A percentile compares a stretch with the other conserved stretches of the same genome.
Conservation (phyloP, 92 coral and sea anemone genomes). For the Epizoanthus scotinus region DNA sequence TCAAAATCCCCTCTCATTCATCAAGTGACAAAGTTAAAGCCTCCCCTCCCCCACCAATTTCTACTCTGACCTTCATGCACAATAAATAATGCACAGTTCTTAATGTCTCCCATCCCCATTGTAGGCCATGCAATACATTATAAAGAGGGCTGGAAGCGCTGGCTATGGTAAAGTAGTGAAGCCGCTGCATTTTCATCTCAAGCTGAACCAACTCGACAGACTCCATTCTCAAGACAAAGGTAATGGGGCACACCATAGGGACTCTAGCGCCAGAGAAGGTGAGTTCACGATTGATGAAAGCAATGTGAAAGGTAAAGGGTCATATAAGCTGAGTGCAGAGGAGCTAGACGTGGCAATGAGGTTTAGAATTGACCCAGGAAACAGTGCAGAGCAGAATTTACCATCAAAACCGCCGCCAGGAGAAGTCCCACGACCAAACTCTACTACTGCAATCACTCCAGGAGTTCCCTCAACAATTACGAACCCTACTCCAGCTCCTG, state of each 20-base stretch:
- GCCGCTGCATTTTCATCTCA: not conserved
- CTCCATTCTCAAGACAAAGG: not conserved
- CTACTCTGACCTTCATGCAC: too few relatives aligned
- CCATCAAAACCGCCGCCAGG: constrained; percentile 27
- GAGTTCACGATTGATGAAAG: constrained; percentile 15
- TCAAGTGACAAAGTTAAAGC: too few relatives aligned
- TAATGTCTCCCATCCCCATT: not conserved
- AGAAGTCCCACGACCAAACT: constrained; percentile 25
- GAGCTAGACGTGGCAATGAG: constrained; percentile 19
- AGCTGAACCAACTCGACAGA: not conserved
- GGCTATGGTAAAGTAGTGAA: not conserved
- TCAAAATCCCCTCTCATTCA: too few relatives aligned
- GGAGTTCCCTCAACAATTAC: constrained; percentile 10
- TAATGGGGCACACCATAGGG: too few relatives aligned
- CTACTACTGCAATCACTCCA: constrained; percentile 31
- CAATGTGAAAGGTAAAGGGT: constrained; percentile 30
- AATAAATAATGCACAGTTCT: too few relatives aligned
- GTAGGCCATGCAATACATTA: not conserved
- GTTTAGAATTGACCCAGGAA: constrained; percentile 3
- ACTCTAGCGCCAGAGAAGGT: not conserved
- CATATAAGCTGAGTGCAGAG: constrained; percentile 4
- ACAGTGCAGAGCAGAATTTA: not conserved
- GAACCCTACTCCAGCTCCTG: constrained; percentile 9
- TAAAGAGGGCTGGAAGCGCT: not conserved
- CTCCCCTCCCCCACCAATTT: too few relatives aligned